Percentiles rank a stretch among this genome's conserved stretches.
phyloP scores from a whole-genome alignment of 2,888 invertebrate species.

The Acronicta aceris region DNA sequence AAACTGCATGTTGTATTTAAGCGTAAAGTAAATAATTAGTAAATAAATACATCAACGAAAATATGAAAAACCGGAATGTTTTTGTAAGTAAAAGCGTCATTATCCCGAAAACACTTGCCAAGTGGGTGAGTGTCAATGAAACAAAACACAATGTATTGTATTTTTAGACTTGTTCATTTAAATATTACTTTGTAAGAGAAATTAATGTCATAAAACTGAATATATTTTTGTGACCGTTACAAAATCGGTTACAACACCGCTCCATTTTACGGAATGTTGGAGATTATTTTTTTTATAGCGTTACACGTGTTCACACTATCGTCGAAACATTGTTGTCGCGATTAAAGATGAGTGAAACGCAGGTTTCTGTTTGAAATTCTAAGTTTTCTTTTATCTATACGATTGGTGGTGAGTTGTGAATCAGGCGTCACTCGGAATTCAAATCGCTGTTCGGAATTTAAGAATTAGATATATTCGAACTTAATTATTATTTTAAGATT shows the following conservation, averaged over 20 bases:
- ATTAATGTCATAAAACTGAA: conserved; percentile 61
- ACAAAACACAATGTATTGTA: conserved; percentile 64
- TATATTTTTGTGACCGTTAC: conserved; percentile 59
- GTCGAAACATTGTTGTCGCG: conserved; percentile 64
- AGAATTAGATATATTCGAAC: conserved; percentile 18
- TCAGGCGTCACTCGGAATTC: conserved; percentile 28
- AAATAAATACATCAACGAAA: conserved; percentile 56
- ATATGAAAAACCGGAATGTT: conserved; percentile 61
- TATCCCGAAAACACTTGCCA: conserved; percentile 72
- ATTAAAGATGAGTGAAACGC: conserved; percentile 65
- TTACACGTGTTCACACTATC: conserved; percentile 59
- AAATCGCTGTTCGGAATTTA: conserved; percentile 28
- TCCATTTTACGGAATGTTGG: conserved; percentile 62
- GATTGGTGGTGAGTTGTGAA: conserved; percentile 40
- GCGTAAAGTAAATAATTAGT: conserved; percentile 18
- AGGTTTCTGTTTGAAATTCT: conserved; percentile 48
- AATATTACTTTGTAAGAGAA: conserved; percentile 52
- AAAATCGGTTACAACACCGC: conserved; percentile 61
- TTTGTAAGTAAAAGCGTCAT: conserved; percentile 64
- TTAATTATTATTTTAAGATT: background rate
- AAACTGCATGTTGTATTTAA: conserved; percentile 18
- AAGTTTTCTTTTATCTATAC: conserved; percentile 33
- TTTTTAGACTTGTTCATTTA: conserved; percentile 58
- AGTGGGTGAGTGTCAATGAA: conserved; percentile 85
- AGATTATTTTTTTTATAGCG: conserved; percentile 59